Evolutionary conservation across 2,113 vertebrate genomes (phyloP), one percentile per base, ranked within the genome.

Genomic region (Mesitornis unicolor): DNA sequence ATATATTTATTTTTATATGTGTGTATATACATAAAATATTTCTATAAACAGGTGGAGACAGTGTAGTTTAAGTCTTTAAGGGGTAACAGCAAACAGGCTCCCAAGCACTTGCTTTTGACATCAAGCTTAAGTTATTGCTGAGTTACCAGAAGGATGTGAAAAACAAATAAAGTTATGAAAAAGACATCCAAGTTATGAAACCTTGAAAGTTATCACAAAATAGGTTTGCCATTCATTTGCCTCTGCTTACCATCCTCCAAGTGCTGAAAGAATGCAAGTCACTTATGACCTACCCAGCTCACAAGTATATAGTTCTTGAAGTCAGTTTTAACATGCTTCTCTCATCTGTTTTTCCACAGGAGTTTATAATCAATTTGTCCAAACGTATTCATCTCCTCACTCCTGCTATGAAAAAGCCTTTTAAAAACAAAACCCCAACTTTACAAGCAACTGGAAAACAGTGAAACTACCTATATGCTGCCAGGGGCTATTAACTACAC

Each of bases 261-360:
- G n/a, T 0, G 38, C 20, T 2, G 10, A 61, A 38, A 74, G 31
- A 79, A 43, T 0, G 13, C 45, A 21, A 20, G 36, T 35, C 56
- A 31, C 22, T n/a, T 20, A 10, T 0, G 1, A 29, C 5, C 21
- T 24, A 40, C 16, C 18, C 25, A 20, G 12, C 13, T 85, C 31
- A 57, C 29, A 59, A 45, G 2, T 4, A 22, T 4, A 4, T 9
- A 42, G 33, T 60, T 54, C 20, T 2, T 54, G 0, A 36, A n/a
- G 21, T 16, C 20, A 20, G 6, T 53, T 56, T 42, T 42, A 53
- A 60, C 7, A 6, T 8, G 7, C 11, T 73, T n/a, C 16, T 9
- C 3, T 14, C 21, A n/a, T n/a, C 10, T 7, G 28, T 20, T 19
- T 18, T 6, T 4, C 7, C 51, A 2, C 0, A 13, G 8, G 12